Evolutionary conservation across 2,888 invertebrate species (phyloP).

Genomic region (Heliothis peltigera): DNA sequence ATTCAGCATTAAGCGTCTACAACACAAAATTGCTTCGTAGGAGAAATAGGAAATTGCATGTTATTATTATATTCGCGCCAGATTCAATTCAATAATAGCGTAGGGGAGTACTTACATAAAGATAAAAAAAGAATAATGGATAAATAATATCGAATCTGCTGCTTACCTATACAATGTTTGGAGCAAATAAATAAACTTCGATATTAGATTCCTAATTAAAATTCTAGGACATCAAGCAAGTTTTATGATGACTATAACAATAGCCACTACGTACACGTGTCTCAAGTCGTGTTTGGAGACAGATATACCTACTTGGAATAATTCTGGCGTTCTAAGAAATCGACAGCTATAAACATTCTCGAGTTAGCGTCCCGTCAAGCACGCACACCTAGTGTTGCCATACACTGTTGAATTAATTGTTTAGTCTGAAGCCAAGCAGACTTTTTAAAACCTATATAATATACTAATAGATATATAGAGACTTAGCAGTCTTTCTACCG

Average conservation of each 20-base stretch:
- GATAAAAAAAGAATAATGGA: no score
- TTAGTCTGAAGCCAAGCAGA: conserved; percentile 33
- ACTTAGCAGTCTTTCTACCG: conserved; percentile 4
- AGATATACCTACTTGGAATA: neutral
- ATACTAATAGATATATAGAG: neutral
- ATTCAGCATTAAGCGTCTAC: no score
- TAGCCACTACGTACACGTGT: neutral
- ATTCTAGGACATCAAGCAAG: neutral
- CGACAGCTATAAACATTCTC: conserved; percentile 27
- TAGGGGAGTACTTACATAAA: no score
- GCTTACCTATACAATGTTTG: no score
- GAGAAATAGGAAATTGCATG: no score
- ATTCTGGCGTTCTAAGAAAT: conserved; percentile 29
- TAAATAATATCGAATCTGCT: no score
- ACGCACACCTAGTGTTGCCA: conserved; percentile 22
- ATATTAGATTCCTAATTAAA: neutral
- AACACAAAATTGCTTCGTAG: no score
- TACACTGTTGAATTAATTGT: conserved; percentile 13
- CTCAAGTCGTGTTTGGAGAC: conserved; percentile 1
- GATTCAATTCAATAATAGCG: no score
- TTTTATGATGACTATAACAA: neutral
- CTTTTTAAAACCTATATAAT: neutral
- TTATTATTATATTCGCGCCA: no score
- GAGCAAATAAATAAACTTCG: no score
- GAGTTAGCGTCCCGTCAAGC: conserved; percentile 3